phyloP scores from a whole-genome alignment of 2,113 vertebrate species.

The Protobothrops mucrosquamatus region DNA sequence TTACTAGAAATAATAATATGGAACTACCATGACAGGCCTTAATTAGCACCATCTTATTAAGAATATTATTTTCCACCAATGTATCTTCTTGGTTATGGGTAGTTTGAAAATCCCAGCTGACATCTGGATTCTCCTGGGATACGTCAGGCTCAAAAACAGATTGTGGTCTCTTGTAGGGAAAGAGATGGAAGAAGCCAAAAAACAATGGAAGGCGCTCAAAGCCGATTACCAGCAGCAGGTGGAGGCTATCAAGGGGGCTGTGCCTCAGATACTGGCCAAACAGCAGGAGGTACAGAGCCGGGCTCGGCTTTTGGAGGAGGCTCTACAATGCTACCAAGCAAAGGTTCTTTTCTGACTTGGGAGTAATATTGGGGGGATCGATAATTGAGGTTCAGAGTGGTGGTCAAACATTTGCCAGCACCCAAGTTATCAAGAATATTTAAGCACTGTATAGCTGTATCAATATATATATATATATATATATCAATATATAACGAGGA shows the following conservation, averaged over 20 bases:
- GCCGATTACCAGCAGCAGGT: conserved; percentile 18
- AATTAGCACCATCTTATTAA: neutral
- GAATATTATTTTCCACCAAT: neutral
- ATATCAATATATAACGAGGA: too few species aligned
- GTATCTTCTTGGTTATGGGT: neutral
- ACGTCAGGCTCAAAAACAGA: neutral
- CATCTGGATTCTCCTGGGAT: neutral
- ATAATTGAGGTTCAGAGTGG: neutral
- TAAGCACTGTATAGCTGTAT: neutral
- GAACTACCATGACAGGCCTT: neutral
- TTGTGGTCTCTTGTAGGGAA: neutral
- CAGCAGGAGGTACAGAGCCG: neutral
- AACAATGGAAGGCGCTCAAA: conserved; percentile 27
- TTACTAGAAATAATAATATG: neutral
- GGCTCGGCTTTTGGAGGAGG: neutral
- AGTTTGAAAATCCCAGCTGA: neutral
- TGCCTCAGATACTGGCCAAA: neutral
- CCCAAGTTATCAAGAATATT: neutral
- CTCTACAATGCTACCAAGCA: neutral
- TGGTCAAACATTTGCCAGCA: neutral
- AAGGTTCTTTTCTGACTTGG: neutral
- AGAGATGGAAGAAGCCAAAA: conserved; percentile 10
- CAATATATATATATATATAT: neutral
- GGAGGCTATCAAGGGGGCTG: neutral
- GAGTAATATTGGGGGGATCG: neutral